These are phyloP conservation scores for Masticophis lateralis DNA, from an alignment of 2,797 vertebrate genomes.

Conservation along the genomic window DNA sequence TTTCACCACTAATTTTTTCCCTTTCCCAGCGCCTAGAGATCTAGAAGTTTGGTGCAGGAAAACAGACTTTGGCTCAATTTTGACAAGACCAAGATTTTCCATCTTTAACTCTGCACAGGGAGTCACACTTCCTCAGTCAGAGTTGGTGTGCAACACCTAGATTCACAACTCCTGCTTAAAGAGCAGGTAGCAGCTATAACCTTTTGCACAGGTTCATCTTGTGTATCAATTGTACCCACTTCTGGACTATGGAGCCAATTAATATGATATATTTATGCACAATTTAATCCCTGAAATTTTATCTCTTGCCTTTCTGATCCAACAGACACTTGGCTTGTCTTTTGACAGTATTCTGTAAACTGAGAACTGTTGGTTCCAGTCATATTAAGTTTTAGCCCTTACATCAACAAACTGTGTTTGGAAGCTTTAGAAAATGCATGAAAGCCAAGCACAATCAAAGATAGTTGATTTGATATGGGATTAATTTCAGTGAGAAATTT, in stretches of 20 bases:
- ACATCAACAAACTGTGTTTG: background rate
- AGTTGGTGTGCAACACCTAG: background rate
- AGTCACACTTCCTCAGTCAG: background rate
- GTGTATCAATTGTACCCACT: background rate
- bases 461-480: background rate
- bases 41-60: background rate
- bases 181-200: background rate
- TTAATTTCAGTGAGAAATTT: background rate
- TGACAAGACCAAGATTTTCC: background rate
- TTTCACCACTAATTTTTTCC: too few species aligned
- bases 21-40: background rate
- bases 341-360: background rate
- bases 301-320: background rate
- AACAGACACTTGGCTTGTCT: background rate
- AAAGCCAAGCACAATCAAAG: background rate
- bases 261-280: background rate
- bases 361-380: background rate
- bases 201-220: background rate
- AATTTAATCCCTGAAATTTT: background rate
- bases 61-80: background rate
- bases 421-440: background rate
- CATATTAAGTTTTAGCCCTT: background rate
- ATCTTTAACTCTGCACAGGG: background rate
- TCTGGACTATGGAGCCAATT: background rate
- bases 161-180: background rate